Conservation (phyloP, 2,888 invertebrate species). For the Lysandra bellargus region DNA sequence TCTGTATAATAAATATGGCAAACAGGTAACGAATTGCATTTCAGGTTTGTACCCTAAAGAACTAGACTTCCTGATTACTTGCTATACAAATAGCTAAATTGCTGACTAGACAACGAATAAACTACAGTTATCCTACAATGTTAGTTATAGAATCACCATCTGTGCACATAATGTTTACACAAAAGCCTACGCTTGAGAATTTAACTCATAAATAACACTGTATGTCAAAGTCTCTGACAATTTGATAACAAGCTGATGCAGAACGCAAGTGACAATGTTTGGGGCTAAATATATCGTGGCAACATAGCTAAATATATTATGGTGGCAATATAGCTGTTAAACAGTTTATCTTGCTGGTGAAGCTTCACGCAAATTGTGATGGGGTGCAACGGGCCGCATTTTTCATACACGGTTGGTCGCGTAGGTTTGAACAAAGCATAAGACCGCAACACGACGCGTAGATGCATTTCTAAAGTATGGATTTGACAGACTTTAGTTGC, state of each 20-base stretch:
- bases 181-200: not conserved
- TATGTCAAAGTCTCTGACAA: constrained; percentile 5
- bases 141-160: not conserved
- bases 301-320: not conserved
- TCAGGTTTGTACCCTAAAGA: no score
- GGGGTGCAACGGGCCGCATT: no score
- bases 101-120: not conserved
- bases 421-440: no score
- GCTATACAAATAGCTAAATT: no score
- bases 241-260: constrained; percentile 13
- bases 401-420: no score
- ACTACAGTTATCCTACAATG: not conserved
- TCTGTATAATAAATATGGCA: no score
- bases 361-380: no score
- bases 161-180: not conserved
- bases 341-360: not conserved
- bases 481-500: no score
- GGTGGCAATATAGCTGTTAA: not conserved
- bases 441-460: no score
- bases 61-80: no score
- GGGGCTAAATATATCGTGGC: not conserved
- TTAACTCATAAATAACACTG: constrained; percentile 2
- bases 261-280: not conserved
- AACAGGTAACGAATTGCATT: no score
- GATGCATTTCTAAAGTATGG: no score